Evolutionary conservation across 2,888 invertebrate genomes (phyloP).

Genomic region (Lissocephala sabroskyi): DNA sequence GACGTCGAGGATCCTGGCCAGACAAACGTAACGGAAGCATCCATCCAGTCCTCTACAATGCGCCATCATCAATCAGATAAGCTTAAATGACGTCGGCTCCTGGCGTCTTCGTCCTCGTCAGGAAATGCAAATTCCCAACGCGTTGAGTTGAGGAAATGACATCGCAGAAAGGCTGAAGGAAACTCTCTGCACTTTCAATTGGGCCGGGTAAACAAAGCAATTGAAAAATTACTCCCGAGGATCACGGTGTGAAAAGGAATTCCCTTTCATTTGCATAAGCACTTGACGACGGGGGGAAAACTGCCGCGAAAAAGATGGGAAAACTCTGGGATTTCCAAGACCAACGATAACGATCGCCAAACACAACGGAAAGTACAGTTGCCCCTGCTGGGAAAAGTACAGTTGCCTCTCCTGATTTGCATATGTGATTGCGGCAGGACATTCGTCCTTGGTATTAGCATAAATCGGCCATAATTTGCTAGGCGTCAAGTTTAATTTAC

Average conservation of each 20-base stretch:
- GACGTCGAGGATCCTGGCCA: constrained; percentile 23
- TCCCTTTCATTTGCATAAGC: constrained; percentile 43
- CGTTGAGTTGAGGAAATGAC: constrained; percentile 42
- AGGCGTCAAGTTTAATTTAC: constrained; percentile 72
- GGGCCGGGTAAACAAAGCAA: constrained; percentile 4
- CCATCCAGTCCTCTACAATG: constrained; percentile 30
- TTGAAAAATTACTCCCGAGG: constrained; percentile 1
- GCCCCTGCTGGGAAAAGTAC: constrained; percentile 7
- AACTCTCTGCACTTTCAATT: too few species aligned
- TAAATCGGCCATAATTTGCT: constrained; percentile 50
- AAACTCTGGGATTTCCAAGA: too few species aligned
- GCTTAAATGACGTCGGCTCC: constrained; percentile 51
- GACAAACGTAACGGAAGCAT: too few species aligned
- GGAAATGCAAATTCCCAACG: constrained; percentile 50
- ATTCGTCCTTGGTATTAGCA: constrained; percentile 38
- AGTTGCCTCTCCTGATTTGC: background rate
- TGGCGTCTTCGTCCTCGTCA: constrained; percentile 25
- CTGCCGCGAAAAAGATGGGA: constrained; percentile 5
- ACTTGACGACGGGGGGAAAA: constrained; percentile 13
- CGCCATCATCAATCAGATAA: constrained; percentile 66
- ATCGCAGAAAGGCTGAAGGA: constrained; percentile 7
- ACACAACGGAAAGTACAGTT: background rate
- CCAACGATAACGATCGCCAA: too few species aligned
- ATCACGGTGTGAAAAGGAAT: constrained; percentile 1
- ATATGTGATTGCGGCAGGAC: background rate